phyloP scores from a whole-genome alignment of 2,797 vertebrate species.

The Varecia variegata region DNA sequence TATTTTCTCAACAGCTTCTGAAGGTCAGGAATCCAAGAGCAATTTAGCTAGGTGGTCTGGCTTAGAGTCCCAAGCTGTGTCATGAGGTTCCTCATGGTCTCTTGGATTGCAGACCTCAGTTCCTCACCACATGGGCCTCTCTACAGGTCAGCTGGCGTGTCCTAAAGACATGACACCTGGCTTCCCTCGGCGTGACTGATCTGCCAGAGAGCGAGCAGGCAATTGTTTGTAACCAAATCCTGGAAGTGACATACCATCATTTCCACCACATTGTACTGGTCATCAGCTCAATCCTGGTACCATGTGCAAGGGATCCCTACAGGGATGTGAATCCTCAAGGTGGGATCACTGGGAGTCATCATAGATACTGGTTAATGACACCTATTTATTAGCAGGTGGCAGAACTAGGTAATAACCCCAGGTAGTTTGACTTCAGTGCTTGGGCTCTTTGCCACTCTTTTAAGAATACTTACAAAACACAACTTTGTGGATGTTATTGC shows the following conservation, averaged over 20 bases:
- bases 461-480: neutral
- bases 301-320: neutral
- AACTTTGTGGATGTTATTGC: neutral
- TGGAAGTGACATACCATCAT: neutral
- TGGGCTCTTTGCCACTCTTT: neutral
- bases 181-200: neutral
- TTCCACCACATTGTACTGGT: neutral
- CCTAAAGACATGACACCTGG: neutral
- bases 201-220: neutral
- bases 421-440: neutral
- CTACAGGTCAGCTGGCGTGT: too few relatives aligned
- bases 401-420: neutral
- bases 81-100: neutral
- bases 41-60: neutral
- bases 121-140: neutral
- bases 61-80: neutral
- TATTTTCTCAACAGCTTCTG: neutral
- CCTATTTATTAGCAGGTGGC: neutral
- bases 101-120: neutral
- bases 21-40: neutral
- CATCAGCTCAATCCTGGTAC: neutral
- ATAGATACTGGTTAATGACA: neutral
- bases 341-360: rapidly evolving
- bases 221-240: neutral
- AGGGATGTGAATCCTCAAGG: neutral